A percentile compares a stretch with the other conserved stretches of the same genome.
These are phyloP conservation scores for Lithobates pipiens DNA, from an alignment of 2,797 vertebrate genomes.

Conservation along the genomic window DNA sequence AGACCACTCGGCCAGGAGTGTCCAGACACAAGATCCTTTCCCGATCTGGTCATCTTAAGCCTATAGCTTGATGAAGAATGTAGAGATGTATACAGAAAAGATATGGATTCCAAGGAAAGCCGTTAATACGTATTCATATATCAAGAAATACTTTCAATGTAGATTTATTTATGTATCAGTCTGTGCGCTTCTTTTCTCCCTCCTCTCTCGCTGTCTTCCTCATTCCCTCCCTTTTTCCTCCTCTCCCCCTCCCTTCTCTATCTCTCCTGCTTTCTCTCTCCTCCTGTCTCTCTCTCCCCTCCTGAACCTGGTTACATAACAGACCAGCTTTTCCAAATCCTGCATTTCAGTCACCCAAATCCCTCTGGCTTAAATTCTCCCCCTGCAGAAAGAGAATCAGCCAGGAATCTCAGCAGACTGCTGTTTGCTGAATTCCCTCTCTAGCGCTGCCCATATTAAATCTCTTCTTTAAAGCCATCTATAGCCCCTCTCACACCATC, in stretches of 20 bases:
- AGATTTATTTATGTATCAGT: slow-evolving; percentile 12
- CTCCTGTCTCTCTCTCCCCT: slow-evolving; percentile 54
- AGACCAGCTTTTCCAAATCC: slow-evolving; percentile 63
- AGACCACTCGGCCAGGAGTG: too few species aligned
- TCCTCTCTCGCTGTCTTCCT: slow-evolving; percentile 36
- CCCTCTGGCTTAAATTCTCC: slow-evolving; percentile 62
- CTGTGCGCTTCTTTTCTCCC: slow-evolving; percentile 25
- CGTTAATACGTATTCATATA: neutral
- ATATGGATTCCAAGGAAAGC: neutral
- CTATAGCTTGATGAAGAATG: neutral
- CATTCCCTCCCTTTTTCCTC: slow-evolving; percentile 38
- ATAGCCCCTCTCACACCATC: slow-evolving; percentile 39
- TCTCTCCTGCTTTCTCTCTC: slow-evolving; percentile 35
- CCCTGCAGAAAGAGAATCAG: slow-evolving; percentile 62
- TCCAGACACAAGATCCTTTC: too few species aligned
- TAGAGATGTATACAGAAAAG: neutral
- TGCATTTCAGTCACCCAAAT: slow-evolving; percentile 62
- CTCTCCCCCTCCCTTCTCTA: slow-evolving; percentile 30
- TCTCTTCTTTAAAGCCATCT: slow-evolving; percentile 47
- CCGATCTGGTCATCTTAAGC: too few species aligned
- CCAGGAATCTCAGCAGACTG: slow-evolving; percentile 59
- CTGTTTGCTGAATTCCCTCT: slow-evolving; percentile 56
- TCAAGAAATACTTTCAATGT: neutral
- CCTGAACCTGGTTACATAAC: slow-evolving; percentile 62
- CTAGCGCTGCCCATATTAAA: slow-evolving; percentile 57